phyloP scores from a whole-genome alignment of 2,797 vertebrate genomes.

The Chiroxiphia lanceolata region DNA sequence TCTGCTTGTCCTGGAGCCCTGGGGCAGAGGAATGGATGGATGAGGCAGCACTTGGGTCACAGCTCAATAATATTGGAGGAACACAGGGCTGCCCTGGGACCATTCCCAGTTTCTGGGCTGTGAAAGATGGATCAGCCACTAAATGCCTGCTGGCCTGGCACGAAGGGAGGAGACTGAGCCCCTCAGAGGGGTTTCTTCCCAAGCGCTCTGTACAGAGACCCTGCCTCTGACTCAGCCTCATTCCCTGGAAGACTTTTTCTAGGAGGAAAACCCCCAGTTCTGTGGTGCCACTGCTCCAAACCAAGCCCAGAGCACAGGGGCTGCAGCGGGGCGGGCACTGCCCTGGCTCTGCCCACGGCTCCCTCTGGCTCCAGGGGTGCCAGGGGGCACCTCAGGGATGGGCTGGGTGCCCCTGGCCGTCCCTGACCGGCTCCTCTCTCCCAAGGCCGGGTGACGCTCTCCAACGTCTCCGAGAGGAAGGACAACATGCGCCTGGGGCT shows the following conservation, averaged over 20 bases:
- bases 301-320: too few relatives aligned
- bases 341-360: too few relatives aligned
- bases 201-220: rapidly evolving
- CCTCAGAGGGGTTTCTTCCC: not conserved
- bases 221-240: not conserved
- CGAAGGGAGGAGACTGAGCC: not conserved
- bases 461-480: conserved; percentile 95
- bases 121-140: not conserved
- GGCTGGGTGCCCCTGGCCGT: not conserved
- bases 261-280: not conserved
- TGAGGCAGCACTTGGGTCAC: not conserved
- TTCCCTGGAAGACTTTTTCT: not conserved
- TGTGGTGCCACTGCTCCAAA: not conserved
- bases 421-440: not conserved
- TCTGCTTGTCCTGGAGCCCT: not conserved
- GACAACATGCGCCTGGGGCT: conserved; percentile 98
- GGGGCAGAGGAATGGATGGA: not conserved
- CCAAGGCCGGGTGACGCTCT: conserved; percentile 94
- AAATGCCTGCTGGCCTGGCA: not conserved
- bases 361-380: too few relatives aligned
- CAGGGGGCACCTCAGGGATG: rapidly evolving
- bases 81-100: not conserved
- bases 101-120: not conserved
- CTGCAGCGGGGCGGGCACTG: not conserved
- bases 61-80: rapidly evolving